Base-by-base conservation (phyloP, 2,888 invertebrate species). In the Eledona agricola region DNA sequence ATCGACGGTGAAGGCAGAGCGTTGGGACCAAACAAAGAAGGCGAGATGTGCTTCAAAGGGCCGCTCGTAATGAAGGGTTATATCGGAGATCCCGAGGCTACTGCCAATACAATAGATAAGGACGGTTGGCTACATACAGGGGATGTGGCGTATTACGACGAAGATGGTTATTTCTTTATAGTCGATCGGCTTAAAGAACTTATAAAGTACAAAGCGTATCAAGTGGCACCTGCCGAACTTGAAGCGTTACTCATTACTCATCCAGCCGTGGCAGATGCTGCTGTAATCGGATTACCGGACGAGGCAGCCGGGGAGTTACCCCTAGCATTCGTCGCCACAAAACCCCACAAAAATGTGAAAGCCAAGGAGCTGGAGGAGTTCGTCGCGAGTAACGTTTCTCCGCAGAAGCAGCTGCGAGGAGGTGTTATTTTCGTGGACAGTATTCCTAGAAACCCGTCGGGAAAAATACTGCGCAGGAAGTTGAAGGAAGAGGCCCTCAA, bases 161-260 rank as follows among this genome's bases (percentile, higher is more conserved):
- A 83, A 1, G 86, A 93, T 10, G 87, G 86, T 1, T 87, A 81
- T 73, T 90, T 93, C 76, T 93, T 83, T 69, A 86, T 95, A 58
- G 90, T 93, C 1, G 95, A 94, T 73, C 79, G 95, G 55, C 78
- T 94, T 13, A 96, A 96, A 73, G 94, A 95, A 72, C 83, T 96
- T 16, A 95, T 96, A 66, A 96, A 96, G 74, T 93, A 92, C 71
- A 94, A 94, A 74, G 93, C 88, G 22, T 90, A 86, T 67, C 88
- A 91, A 82, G 90, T 87, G 22, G 89, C 94, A 0, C 95, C 94
- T 1, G 93, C 94, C 0, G 94, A 95, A 77, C 75, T 96, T 22
- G 95, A 96, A 75, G 86, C 86, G 7, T 70, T 94, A 37, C 75
- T 95, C 20, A 76, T 92, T 31, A 85, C 85, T 12, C 86, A 90